Base-by-base conservation (phyloP, 2,113 vertebrate species). In the Tylochromis polylepis region DNA sequence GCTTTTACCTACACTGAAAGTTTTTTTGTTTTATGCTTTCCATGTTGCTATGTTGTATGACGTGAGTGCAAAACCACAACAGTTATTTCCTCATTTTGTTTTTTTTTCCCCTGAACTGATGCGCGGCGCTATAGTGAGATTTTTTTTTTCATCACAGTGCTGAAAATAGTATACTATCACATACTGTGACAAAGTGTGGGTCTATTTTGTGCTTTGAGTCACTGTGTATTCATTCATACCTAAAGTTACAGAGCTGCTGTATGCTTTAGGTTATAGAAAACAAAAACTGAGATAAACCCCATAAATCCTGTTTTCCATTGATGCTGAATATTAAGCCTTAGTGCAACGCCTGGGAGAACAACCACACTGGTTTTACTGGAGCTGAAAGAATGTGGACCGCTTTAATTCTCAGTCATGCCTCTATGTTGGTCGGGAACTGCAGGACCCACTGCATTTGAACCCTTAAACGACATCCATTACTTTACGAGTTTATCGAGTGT, bases 351-450 rank as follows among this genome's bases (percentile, higher is more conserved):
- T 31, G 58, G 0, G 58, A 60, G 8, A 60, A 60, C 31, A 60
- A 60, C 29, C 29, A 11, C 29, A 60, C 16, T 18, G 29, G 31
- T 60, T 60, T 60, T 31, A 60, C 58, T 60, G 8, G 58, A 60
- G 15, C 58, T 15, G 10, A 60, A 60, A 60, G 58, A 60, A 2
- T 60, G 18, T 60, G 58, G 58, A 60, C 8, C 18, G 31, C 31
- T 60, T 60, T 60, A 10, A 60, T 60, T 60, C 5, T 18, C 58
- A 60, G 58, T 31, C 0, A 0, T 0, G n/a, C n/a, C n/a, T n/a
- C n/a, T n/a, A n/a, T n/a, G n/a, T n/a, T n/a, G n/a, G n/a, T n/a
- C n/a, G n/a, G n/a, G 56, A 0, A 1, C 56, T 15, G 29, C 58
- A 60, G 58, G 8, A 31, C 31, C 15, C 0, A 0, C 24, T 60